Percentiles rank a stretch among this genome's conserved stretches.
These are phyloP conservation scores for Orussus abietinus DNA, from an alignment of 1,140 invertebrate genomes.

Conservation along the genomic window DNA sequence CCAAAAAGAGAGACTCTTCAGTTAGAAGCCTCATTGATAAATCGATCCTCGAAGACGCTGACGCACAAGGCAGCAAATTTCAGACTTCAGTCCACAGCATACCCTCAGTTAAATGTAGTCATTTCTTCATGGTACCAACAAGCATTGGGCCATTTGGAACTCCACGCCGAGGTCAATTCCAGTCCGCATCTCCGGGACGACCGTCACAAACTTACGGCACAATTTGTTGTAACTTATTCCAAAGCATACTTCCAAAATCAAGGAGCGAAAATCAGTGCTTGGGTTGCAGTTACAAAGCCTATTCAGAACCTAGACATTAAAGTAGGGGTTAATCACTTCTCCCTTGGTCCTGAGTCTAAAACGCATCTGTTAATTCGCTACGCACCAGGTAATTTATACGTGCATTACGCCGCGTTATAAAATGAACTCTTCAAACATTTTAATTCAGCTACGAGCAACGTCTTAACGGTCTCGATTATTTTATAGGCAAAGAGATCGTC, in stretches of 20 bases:
- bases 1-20: slow-evolving; percentile 64
- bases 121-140: slow-evolving; percentile 62
- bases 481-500: slow-evolving; percentile 59
- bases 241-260: slow-evolving; percentile 49
- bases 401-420: no score
- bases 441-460: no score
- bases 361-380: slow-evolving; percentile 48
- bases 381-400: slow-evolving; percentile 44
- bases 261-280: slow-evolving; percentile 46
- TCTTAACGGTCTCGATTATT: no score
- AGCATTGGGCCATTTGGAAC: slow-evolving; percentile 55
- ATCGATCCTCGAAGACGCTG: slow-evolving; percentile 61
- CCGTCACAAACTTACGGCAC: slow-evolving; percentile 54
- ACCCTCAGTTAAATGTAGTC: slow-evolving; percentile 71
- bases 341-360: slow-evolving; percentile 36
- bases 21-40: slow-evolving; percentile 61
- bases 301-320: slow-evolving; percentile 53
- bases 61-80: slow-evolving; percentile 59
- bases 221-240: slow-evolving; percentile 56
- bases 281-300: slow-evolving; percentile 49
- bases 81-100: slow-evolving; percentile 67
- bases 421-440: no score
- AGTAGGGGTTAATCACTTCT: slow-evolving; percentile 42
- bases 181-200: slow-evolving; percentile 54
- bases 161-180: slow-evolving; percentile 52